These are phyloP conservation scores for Bradypodion pumilum DNA, from an alignment of 2,797 vertebrate species.

Conservation along the genomic window DNA sequence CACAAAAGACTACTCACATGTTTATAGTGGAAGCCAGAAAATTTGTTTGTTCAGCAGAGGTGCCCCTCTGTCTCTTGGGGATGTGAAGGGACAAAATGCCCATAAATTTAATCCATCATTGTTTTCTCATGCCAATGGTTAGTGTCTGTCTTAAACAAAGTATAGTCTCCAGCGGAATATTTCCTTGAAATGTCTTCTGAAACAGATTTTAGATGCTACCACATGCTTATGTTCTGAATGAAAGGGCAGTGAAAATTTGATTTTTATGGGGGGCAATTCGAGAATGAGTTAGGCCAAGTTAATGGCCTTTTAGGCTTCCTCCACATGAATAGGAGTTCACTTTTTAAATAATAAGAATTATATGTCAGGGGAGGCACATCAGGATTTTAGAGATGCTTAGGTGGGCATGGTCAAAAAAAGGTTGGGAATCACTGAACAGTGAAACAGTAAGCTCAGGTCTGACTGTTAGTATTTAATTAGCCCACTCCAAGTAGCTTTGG, in stretches of 20 bases:
- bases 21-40: slow-evolving; percentile 42
- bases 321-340: too few species aligned
- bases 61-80: slow-evolving; percentile 47
- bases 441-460: neutral
- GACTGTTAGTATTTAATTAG: neutral
- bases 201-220: slow-evolving; percentile 47
- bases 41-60: slow-evolving; percentile 56
- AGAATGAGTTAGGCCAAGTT: too few species aligned
- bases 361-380: too few species aligned
- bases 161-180: slow-evolving; percentile 23
- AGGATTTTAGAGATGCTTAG: too few species aligned
- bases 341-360: too few species aligned
- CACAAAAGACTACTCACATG: slow-evolving; percentile 38
- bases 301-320: too few species aligned
- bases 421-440: neutral
- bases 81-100: slow-evolving; percentile 29
- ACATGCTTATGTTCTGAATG: slow-evolving; percentile 13
- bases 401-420: too few species aligned
- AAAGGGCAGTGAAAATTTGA: neutral
- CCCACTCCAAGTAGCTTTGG: neutral
- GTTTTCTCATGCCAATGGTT: neutral
- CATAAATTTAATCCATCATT: slow-evolving; percentile 29
- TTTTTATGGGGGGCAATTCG: too few species aligned
- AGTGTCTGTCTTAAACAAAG: slow-evolving; percentile 25
- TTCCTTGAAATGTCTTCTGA: slow-evolving; percentile 46